Conservation (phyloP, 2,797 vertebrate genomes). For the Nyctalus aviator region DNA sequence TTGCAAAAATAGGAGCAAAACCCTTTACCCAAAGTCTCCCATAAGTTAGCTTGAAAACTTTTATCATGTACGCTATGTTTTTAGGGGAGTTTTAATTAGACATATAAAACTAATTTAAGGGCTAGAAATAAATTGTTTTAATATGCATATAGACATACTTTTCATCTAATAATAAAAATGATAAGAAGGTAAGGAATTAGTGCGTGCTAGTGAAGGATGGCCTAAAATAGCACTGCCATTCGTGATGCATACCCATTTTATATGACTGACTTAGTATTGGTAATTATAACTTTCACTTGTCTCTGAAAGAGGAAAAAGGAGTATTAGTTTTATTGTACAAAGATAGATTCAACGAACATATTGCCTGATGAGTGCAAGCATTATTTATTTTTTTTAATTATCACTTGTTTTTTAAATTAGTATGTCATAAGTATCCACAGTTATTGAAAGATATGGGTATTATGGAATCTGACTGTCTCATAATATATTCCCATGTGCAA, state of each 20-base stretch:
- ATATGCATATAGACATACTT: slow-evolving; percentile 77
- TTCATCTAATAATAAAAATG: slow-evolving; percentile 82
- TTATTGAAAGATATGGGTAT: background rate
- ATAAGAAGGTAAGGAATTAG: slow-evolving; percentile 81
- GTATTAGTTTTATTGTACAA: slow-evolving; percentile 73
- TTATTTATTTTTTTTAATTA: background rate
- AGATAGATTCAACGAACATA: slow-evolving; percentile 27
- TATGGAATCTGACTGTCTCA: background rate
- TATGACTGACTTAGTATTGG: slow-evolving; percentile 76
- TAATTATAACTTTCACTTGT: slow-evolving; percentile 82
- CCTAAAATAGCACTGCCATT: slow-evolving; percentile 80
- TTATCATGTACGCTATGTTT: slow-evolving; percentile 77
- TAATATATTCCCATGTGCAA: background rate
- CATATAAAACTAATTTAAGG: slow-evolving; percentile 82
- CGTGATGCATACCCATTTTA: slow-evolving; percentile 75
- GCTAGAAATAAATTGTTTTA: slow-evolving; percentile 80
- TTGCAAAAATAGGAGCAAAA: slow-evolving; percentile 58
- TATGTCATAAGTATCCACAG: background rate
- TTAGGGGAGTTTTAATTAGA: slow-evolving; percentile 80
- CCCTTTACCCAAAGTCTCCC: background rate
- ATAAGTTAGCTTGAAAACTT: slow-evolving; percentile 64
- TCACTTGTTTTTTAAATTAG: slow-evolving; percentile 38
- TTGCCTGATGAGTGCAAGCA: slow-evolving; percentile 22
- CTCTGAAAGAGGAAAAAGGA: slow-evolving; percentile 75
- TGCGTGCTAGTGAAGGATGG: slow-evolving; percentile 78